Conservation (phyloP, 2,113 vertebrate species). For the Cyprinodon variegatus region DNA sequence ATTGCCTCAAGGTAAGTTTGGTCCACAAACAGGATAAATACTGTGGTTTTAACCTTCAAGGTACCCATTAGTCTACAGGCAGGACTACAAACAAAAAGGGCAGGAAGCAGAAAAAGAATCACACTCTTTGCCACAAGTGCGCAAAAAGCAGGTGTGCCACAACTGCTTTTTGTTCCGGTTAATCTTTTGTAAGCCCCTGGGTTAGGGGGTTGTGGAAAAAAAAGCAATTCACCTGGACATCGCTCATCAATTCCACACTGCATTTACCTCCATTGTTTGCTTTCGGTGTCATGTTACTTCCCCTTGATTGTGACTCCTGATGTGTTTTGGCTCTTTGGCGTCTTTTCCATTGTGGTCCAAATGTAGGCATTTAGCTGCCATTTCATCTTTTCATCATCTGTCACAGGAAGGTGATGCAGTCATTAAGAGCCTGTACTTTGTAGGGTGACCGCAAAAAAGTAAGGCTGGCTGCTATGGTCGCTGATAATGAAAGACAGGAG, state of each 20-base stretch:
- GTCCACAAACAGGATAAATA: slow-evolving; percentile 64
- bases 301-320: slow-evolving; percentile 53
- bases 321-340: slow-evolving; percentile 45
- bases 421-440: slow-evolving; percentile 51
- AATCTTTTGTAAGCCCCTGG: slow-evolving; percentile 46
- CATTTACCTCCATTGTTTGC: slow-evolving; percentile 48
- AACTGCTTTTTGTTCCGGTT: slow-evolving; percentile 44
- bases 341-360: slow-evolving; percentile 39
- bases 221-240: slow-evolving; percentile 49
- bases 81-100: slow-evolving; percentile 55
- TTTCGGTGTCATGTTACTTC: slow-evolving; percentile 56
- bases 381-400: slow-evolving; percentile 37
- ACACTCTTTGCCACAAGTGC: slow-evolving; percentile 39
- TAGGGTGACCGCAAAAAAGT: slow-evolving; percentile 49
- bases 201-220: neutral
- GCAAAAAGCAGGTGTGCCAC: slow-evolving; percentile 64
- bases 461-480: slow-evolving; percentile 39
- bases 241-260: slow-evolving; percentile 22
- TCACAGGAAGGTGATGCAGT: slow-evolving; percentile 50
- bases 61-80: slow-evolving; percentile 63
- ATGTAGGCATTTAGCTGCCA: slow-evolving; percentile 45
- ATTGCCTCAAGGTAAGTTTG: slow-evolving; percentile 48
- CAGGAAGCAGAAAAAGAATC: slow-evolving; percentile 54
- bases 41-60: slow-evolving; percentile 67
- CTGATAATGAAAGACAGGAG: slow-evolving; percentile 35